phyloP scores from a whole-genome alignment of 2,113 vertebrate species.

The Triplophysa rosa region DNA sequence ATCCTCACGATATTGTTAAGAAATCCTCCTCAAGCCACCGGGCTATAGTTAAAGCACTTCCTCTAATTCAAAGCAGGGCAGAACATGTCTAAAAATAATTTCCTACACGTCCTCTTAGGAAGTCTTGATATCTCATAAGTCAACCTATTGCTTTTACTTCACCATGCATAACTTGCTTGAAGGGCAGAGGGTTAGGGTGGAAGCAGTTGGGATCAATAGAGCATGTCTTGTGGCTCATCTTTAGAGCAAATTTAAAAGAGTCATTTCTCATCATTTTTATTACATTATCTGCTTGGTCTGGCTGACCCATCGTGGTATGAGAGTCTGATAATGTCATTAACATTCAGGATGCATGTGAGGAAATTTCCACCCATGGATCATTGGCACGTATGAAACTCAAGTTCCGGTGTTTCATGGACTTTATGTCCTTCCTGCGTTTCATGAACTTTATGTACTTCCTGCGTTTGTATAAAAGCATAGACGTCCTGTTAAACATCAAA shows the following conservation, averaged over 20 bases:
- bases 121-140: slow-evolving; percentile 60
- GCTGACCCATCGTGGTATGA: slow-evolving; percentile 41
- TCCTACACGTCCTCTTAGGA: slow-evolving; percentile 47
- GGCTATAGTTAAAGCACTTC: slow-evolving; percentile 13
- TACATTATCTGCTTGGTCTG: slow-evolving; percentile 46
- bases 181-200: slow-evolving; percentile 51
- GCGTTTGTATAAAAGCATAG: neutral
- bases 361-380: neutral
- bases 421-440: neutral
- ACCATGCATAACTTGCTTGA: slow-evolving; percentile 24
- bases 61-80: slow-evolving; percentile 46
- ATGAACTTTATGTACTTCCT: neutral
- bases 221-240: slow-evolving; percentile 47
- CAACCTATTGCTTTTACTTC: slow-evolving; percentile 32
- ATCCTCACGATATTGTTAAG: slow-evolving; percentile 2
- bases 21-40: neutral
- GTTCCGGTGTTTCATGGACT: neutral
- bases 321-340: slow-evolving; percentile 44
- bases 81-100: slow-evolving; percentile 61
- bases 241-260: slow-evolving; percentile 46
- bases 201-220: slow-evolving; percentile 54
- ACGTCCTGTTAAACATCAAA: slow-evolving; percentile 13
- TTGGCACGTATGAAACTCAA: neutral
- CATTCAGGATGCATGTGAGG: slow-evolving; percentile 36
- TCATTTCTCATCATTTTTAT: slow-evolving; percentile 55